Evolutionary conservation across 2,888 invertebrate species (phyloP).

Genomic region (Drosophila monieri): DNA sequence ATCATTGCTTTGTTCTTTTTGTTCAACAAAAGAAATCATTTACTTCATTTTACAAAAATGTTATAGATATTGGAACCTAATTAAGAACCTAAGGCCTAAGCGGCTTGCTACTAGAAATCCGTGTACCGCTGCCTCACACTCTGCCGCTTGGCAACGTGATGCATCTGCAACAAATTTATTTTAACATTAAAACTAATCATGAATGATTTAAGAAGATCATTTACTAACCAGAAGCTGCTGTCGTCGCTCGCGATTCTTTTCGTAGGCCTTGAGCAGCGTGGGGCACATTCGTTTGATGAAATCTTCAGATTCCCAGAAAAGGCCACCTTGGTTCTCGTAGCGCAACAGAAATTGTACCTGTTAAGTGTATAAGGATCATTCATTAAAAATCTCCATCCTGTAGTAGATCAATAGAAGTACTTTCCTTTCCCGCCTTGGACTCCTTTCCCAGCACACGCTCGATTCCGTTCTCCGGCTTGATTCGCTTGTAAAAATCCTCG

Average conservation of each 20-base stretch:
- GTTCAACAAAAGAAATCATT: slow-evolving; percentile 76
- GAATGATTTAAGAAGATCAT: background rate
- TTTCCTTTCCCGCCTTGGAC: slow-evolving; percentile 75
- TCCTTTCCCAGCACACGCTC: slow-evolving; percentile 77
- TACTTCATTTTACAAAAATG: slow-evolving; percentile 73
- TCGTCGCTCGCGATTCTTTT: slow-evolving; percentile 71
- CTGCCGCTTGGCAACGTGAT: slow-evolving; percentile 78
- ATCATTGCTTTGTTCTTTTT: slow-evolving; percentile 17
- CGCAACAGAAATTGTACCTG: slow-evolving; percentile 79
- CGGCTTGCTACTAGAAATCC: slow-evolving; percentile 67
- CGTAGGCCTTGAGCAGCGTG: slow-evolving; percentile 72
- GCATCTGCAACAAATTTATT: slow-evolving; percentile 66
- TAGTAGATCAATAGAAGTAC: background rate
- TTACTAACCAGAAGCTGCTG: slow-evolving; percentile 75
- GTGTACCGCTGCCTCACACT: slow-evolving; percentile 79
- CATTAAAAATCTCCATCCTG: background rate
- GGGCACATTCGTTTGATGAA: slow-evolving; percentile 74
- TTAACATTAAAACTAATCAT: background rate
- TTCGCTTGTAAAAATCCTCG: slow-evolving; percentile 67
- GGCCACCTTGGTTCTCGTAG: slow-evolving; percentile 71
- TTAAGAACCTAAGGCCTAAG: slow-evolving; percentile 55
- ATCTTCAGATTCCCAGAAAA: slow-evolving; percentile 78
- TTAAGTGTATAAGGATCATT: background rate
- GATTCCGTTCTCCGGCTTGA: slow-evolving; percentile 78
- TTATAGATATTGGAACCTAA: slow-evolving; percentile 71